phyloP scores from a whole-genome alignment of 2,113 vertebrate species.

The Erythrocercus mccallii region DNA sequence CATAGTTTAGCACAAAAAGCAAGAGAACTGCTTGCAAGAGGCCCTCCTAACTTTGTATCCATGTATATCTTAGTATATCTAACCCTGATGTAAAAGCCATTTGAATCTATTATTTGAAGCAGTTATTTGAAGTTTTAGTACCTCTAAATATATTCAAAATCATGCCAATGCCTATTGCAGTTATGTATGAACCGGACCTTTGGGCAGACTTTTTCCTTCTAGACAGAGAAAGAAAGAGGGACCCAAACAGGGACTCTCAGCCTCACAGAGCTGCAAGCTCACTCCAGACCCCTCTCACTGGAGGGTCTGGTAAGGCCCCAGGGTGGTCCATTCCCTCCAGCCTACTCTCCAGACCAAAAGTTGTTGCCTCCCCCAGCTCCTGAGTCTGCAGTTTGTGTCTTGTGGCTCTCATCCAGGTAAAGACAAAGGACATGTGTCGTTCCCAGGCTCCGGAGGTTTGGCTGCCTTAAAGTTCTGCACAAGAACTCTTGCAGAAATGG shows the following conservation, averaged over 20 bases:
- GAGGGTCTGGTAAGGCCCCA: not conserved
- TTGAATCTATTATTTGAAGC: not conserved
- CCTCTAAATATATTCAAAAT: not conserved
- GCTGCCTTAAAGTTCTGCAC: not conserved
- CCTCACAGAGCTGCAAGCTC: not conserved
- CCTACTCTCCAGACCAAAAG: not conserved
- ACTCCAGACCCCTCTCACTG: not conserved
- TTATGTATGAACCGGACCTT: not conserved
- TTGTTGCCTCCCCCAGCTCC: not conserved
- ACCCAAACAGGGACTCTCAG: not conserved
- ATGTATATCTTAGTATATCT: not conserved
- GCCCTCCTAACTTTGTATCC: not conserved
- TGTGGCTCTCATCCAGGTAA: not conserved
- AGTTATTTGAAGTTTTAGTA: not conserved
- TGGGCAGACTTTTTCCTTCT: not conserved
- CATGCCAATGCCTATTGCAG: not conserved
- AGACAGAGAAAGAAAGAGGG: not conserved
- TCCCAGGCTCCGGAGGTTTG: not conserved
- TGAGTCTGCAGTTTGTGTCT: not conserved
- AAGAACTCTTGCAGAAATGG: not conserved
- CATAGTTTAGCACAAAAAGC: fast-evolving
- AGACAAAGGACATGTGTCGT: not conserved
- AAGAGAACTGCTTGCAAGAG: not conserved
- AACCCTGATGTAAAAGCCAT: not conserved
- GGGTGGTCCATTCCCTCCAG: not conserved